Base-by-base conservation (phyloP, 2,797 vertebrate genomes). In the Peromyscus eremicus region DNA sequence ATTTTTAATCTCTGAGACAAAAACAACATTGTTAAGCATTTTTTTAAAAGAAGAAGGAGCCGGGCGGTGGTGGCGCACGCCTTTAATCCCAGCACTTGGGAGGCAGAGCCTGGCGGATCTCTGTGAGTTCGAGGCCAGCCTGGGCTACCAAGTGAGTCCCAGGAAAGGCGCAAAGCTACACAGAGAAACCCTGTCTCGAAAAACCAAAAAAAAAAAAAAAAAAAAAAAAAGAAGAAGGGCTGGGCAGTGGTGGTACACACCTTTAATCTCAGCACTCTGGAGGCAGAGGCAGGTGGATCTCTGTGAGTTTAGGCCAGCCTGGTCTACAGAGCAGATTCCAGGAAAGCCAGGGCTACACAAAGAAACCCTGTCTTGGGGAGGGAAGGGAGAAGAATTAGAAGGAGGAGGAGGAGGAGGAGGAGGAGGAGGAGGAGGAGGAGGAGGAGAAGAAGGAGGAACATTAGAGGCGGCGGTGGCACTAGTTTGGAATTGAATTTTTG, bases 1-100 rank as follows among this genome's bases (percentile, higher is more conserved):
- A 92, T 76, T 95, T 96, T 95, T 85, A 94, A 68, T 95, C 84
- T 87, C 92, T n/a, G 77, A 60, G 94, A 71, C 27, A 75, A 94
- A 97, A 96, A 12, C 2, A 14, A 57, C 27, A 71, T 64, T 70
- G 16, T 79, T 37, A 85, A n/a, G n/a, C n/a, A n/a, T n/a, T n/a
- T n/a, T n/a, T n/a, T n/a, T n/a, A 80, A 34, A 92, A 81, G 29
- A 9, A 17, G 62, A 76, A 62, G 71, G 17, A n/a, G 21, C 11
- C 21, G 7, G 34, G 68, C 17, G 3, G 68, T 21, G 34, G 37
- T 73, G 34, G 21, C 0, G 2, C 37, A 40, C 0, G 0, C 37
- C 37, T 40, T 73, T 40, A 73, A 73, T 73, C 37, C 21, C 21
- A 73, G 19, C 19, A 5, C 10, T 73, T 21, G 2, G 71, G 37